Conservation (phyloP, 2,888 invertebrate species). For the Epirrita christyi region DNA sequence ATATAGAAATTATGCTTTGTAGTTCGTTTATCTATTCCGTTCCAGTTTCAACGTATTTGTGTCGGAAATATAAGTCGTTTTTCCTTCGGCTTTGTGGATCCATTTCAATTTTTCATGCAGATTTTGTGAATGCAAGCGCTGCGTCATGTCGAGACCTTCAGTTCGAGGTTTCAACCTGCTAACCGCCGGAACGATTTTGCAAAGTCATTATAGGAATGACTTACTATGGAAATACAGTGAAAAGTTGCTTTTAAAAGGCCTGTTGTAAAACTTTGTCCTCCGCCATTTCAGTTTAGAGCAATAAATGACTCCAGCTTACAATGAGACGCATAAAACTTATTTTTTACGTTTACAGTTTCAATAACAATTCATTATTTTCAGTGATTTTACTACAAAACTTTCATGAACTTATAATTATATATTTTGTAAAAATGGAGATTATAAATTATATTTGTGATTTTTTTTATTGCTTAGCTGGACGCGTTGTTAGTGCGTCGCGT, state of each 20-base stretch:
- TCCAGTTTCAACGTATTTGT: conserved; percentile 47
- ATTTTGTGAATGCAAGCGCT: conserved; percentile 38
- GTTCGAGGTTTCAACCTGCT: conserved; percentile 30
- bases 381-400: too few relatives aligned
- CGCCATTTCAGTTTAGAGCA: too few relatives aligned
- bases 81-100: conserved; percentile 44
- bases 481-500: too few relatives aligned
- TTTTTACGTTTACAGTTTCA: too few relatives aligned
- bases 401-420: too few relatives aligned
- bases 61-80: conserved; percentile 44
- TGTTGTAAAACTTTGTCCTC: too few relatives aligned
- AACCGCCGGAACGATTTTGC: conserved; percentile 29
- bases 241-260: conserved; percentile 4
- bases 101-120: conserved; percentile 56
- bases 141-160: conserved; percentile 32
- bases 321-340: too few relatives aligned
- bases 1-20: conserved; percentile 18
- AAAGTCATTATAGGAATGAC: conserved; percentile 25
- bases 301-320: too few relatives aligned
- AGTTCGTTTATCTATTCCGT: conserved; percentile 34
- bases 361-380: too few relatives aligned
- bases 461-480: too few relatives aligned
- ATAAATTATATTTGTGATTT: too few relatives aligned
- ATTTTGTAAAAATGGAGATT: too few relatives aligned
- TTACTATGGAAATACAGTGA: conserved; percentile 17